A percentile compares a stretch with the other conserved stretches of the same genome.
phyloP scores from a whole-genome alignment of 2,113 vertebrate genomes.

The Eclectus roratus region DNA sequence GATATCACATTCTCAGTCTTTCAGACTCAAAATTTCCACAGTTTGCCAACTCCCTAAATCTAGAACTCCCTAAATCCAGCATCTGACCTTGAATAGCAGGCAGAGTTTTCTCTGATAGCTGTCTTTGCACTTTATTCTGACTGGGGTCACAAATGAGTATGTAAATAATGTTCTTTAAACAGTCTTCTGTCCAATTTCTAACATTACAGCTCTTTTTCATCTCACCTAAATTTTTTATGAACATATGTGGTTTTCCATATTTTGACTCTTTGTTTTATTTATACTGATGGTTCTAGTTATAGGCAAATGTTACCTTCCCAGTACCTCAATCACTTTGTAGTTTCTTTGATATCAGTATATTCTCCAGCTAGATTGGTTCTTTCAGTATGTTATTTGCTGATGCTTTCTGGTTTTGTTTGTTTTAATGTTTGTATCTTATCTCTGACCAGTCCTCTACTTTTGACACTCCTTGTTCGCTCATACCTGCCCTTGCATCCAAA shows the following conservation, averaged over 20 bases:
- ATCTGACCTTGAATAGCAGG: neutral
- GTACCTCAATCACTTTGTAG: neutral
- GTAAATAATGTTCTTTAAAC: neutral
- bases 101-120: neutral
- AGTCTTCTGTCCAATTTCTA: neutral
- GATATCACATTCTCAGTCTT: neutral
- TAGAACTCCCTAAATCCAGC: neutral
- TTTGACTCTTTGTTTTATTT: neutral
- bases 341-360: neutral
- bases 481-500: neutral
- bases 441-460: neutral
- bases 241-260: neutral
- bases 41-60: neutral
- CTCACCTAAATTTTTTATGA: neutral
- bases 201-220: neutral
- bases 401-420: neutral
- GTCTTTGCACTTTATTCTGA: neutral
- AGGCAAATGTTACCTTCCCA: neutral
- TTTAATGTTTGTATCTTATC: neutral
- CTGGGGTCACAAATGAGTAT: neutral
- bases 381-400: neutral
- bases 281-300: neutral
- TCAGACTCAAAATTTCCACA: neutral
- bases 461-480: neutral
- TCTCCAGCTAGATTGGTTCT: neutral